Evolutionary conservation across 2,797 vertebrate species (phyloP), one percentile per base, ranked within the genome.

Genomic region (Melanitta fusca): DNA sequence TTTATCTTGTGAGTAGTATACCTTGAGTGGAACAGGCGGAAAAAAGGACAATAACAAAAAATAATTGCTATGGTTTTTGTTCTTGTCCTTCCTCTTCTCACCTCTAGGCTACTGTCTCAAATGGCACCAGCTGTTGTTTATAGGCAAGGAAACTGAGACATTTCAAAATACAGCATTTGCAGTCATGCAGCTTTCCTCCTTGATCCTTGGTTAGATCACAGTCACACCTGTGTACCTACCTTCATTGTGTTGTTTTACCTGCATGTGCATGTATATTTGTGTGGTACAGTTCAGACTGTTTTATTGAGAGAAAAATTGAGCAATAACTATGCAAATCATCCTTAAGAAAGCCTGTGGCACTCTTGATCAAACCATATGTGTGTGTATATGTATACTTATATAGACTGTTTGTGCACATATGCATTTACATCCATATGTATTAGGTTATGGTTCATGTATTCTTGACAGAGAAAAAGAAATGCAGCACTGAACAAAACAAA

Each of bases 201-300:
- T 60, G 27, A 30, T 38, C 38, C 15, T 39, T n/a, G 21, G 27
- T 34, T 51, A 79, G 17, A 49, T 24, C 38, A 20, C 2, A 17
- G 7, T 18, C 9, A 11, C 36, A 56, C 6, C 18, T 57, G 11
- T 18, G 25, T 13, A 28, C 21, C 13, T 24, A 32, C 14, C 9
- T 34, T 32, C 19, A 3, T 38, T 0, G 1, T 20, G 16, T 30
- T 69, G 49, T 41, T 4, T 2, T 13, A 4, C 20, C 7, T 17
- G 32, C 20, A 3, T 18, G 16, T 38, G 19, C 27, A 4, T 19
- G 22, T 14, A 10, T 65, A 13, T 71, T 49, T 39, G 53, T 21
- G 8, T 14, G 28, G 32, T 0, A 1, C 34, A 16, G 34, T 27
- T 62, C 53, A 53, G 30, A 24, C 10, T 1, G 0, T 27, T 61